Percentiles rank a stretch among this genome's conserved stretches.
These are phyloP conservation scores for Mobula birostris DNA, from an alignment of 2,113 vertebrate genomes.

Conservation along the genomic window DNA sequence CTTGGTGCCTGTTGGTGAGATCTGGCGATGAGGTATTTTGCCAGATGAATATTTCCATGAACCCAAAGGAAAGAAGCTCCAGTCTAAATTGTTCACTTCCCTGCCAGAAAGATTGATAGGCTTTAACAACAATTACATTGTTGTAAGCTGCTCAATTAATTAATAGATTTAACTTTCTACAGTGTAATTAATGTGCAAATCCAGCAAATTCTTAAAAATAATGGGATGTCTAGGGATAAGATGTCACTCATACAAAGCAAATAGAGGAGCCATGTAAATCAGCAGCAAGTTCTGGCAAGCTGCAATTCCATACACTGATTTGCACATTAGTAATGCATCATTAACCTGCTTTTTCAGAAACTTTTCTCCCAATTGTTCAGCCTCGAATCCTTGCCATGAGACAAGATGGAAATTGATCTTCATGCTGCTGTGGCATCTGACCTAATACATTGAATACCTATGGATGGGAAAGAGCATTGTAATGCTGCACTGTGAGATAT, in stretches of 20 bases:
- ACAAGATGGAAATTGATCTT: not conserved
- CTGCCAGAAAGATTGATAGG: not conserved
- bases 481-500: not conserved
- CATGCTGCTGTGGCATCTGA: not conserved
- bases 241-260: not conserved
- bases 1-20: no score
- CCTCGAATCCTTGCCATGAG: not conserved
- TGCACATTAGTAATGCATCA: no score
- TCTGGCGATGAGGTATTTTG: no score
- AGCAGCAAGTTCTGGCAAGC: not conserved
- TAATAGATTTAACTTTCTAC: not conserved
- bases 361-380: not conserved
- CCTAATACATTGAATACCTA: not conserved
- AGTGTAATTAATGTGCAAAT: not conserved
- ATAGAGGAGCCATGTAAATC: not conserved
- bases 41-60: not conserved
- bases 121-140: no score
- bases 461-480: not conserved
- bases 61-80: not conserved
- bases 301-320: not conserved
- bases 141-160: not conserved
- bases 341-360: not conserved
- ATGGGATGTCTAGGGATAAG: not conserved
- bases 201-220: not conserved
- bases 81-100: not conserved